Conservation (phyloP, 2,888 invertebrate species). For the Fragum sueziense region DNA sequence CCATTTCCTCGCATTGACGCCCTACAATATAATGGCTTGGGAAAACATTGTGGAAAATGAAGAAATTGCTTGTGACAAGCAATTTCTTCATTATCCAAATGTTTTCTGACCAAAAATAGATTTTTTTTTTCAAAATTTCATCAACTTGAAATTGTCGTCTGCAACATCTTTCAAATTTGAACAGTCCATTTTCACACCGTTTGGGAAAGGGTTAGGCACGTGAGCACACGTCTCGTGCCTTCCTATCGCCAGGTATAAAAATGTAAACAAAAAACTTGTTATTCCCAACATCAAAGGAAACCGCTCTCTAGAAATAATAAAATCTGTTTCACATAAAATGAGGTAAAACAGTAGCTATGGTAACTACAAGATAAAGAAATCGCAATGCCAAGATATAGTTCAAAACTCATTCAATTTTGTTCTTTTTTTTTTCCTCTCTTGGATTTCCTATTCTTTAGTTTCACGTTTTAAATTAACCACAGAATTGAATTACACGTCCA, state of each 20-base stretch:
- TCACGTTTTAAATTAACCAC: background rate
- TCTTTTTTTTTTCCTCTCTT: background rate
- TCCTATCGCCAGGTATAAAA: background rate
- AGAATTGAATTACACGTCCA: background rate
- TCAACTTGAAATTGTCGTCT: too few relatives aligned
- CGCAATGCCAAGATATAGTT: constrained; percentile 16
- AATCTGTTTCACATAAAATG: constrained; percentile 54
- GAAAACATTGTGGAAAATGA: too few relatives aligned
- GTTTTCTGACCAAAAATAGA: too few relatives aligned
- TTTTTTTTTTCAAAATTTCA: too few relatives aligned
- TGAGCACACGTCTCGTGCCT: too few relatives aligned
- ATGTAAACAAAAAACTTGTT: constrained; percentile 14
- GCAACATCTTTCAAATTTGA: too few relatives aligned
- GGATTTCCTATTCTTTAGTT: background rate
- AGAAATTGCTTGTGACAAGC: too few relatives aligned
- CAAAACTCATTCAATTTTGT: background rate
- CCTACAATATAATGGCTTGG: too few relatives aligned
- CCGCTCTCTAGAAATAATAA: constrained; percentile 23
- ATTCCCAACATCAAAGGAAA: background rate
- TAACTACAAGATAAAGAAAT: constrained; percentile 41
- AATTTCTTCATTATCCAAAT: too few relatives aligned
- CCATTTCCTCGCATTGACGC: too few relatives aligned
- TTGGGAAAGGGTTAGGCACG: too few relatives aligned
- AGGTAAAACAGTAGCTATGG: constrained; percentile 44
- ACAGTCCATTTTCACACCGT: too few relatives aligned